phyloP scores from a whole-genome alignment of 2,113 vertebrate species.

The Rhagologus leucostigma region DNA sequence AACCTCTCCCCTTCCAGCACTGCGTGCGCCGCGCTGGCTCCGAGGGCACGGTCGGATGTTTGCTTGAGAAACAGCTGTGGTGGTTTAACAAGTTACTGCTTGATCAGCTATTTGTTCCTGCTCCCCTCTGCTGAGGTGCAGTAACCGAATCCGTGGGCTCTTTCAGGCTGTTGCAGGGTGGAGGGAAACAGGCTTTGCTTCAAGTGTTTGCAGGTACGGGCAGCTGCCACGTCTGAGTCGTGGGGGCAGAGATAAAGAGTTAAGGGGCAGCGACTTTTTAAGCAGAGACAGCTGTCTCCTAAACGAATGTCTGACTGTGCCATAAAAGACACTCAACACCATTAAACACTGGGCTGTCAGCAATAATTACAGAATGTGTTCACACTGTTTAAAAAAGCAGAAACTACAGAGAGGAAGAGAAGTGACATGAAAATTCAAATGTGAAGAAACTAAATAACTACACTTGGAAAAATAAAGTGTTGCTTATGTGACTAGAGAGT shows the following conservation, averaged over 20 bases:
- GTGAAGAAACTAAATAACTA: slow-evolving; percentile 43
- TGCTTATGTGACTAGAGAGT: slow-evolving; percentile 26
- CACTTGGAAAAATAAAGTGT: slow-evolving; percentile 55
- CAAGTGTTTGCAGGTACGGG: neutral
- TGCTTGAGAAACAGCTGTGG: slow-evolving; percentile 55
- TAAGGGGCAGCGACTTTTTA: slow-evolving; percentile 16
- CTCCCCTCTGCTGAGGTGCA: neutral
- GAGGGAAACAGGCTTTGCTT: neutral
- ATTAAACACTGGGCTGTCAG: slow-evolving; percentile 61
- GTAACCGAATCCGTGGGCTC: neutral
- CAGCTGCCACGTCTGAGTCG: neutral
- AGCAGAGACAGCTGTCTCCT: slow-evolving; percentile 48
- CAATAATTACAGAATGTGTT: slow-evolving; percentile 63
- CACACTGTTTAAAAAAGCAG: slow-evolving; percentile 52
- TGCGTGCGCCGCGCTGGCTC: neutral
- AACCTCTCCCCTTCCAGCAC: neutral
- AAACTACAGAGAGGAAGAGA: slow-evolving; percentile 43
- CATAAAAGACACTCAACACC: slow-evolving; percentile 40
- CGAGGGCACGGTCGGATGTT: slow-evolving; percentile 16
- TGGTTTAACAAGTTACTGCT: slow-evolving; percentile 61
- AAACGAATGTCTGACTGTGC: slow-evolving; percentile 7
- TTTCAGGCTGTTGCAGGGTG: neutral
- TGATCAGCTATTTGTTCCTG: slow-evolving; percentile 57
- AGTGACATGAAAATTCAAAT: slow-evolving; percentile 52
- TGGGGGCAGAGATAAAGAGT: slow-evolving; percentile 4